Percentiles rank a stretch among this genome's conserved stretches.
Conservation (phyloP, 2,113 vertebrate genomes). For the Coracopsis vasa region DNA sequence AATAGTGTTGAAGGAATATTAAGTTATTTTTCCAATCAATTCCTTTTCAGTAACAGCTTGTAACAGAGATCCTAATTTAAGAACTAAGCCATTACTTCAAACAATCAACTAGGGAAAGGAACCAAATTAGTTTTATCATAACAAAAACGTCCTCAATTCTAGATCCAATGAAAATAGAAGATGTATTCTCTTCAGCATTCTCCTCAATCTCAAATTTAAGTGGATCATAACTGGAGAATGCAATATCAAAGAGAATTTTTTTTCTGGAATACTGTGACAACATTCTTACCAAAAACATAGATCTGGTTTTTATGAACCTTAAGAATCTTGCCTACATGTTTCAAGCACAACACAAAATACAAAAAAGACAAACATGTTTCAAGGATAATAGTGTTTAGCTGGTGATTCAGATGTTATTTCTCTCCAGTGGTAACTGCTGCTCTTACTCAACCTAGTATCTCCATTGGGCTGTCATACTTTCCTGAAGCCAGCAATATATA, state of each 20-base stretch:
- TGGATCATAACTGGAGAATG: background rate
- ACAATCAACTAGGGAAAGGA: background rate
- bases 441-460: background rate
- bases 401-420: background rate
- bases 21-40: background rate
- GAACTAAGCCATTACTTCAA: background rate
- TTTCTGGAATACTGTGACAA: background rate
- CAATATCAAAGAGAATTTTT: rapidly evolving
- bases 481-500: background rate
- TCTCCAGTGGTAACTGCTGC: background rate
- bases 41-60: background rate
- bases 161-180: background rate
- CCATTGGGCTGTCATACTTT: background rate
- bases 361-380: background rate
- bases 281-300: background rate
- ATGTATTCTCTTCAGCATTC: background rate
- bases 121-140: background rate
- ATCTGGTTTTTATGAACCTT: background rate
- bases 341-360: background rate
- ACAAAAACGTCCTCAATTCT: background rate
- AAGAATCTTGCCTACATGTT: background rate
- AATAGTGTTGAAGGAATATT: background rate
- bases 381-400: background rate
- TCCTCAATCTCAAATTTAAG: background rate
- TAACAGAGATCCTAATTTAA: background rate